Evolutionary conservation across 2,797 vertebrate genomes (phyloP).

Genomic region (Eptatretus atami): DNA sequence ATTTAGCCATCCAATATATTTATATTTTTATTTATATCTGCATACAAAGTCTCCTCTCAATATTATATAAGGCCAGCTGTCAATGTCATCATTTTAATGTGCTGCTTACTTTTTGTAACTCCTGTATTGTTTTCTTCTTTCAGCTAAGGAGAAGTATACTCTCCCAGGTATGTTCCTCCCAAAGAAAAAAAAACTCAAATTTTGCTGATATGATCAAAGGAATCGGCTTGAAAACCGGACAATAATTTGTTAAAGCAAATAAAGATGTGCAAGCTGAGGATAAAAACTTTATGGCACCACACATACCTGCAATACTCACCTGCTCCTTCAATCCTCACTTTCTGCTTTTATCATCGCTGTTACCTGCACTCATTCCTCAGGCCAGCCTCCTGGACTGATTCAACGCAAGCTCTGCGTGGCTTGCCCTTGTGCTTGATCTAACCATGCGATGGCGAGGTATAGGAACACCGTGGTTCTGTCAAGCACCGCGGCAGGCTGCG

Average conservation of each 20-base stretch:
- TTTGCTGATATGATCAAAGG: no score
- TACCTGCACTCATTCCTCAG: constrained; percentile 18
- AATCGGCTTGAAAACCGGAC: no score
- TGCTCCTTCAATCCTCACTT: constrained; percentile 13
- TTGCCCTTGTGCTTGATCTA: constrained; percentile 99
- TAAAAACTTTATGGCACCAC: no score
- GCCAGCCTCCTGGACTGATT: constrained; percentile 59
- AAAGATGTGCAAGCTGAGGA: no score
- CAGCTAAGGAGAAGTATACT: constrained; percentile 99
- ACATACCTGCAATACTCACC: no score
- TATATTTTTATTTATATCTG: constrained; percentile 1
- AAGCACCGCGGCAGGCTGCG: constrained; percentile 99
- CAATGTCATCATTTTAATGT: constrained; percentile 18
- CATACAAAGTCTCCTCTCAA: constrained; percentile 11
- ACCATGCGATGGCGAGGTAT: constrained; percentile 98
- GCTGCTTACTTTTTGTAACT: constrained; percentile 16
- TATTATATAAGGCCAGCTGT: constrained; percentile 22
- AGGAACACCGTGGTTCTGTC: constrained; percentile 99
- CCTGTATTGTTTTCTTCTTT: constrained; percentile 24
- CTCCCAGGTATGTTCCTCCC: constrained; percentile 71
- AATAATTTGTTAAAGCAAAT: no score
- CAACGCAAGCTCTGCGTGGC: constrained; percentile 55
- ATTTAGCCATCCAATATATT: constrained; percentile 14
- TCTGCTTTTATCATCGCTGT: constrained; percentile 14
- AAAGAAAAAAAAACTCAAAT: constrained; percentile 10